phyloP scores from a whole-genome alignment of 2,888 invertebrate species.

The Eledona agricola region DNA sequence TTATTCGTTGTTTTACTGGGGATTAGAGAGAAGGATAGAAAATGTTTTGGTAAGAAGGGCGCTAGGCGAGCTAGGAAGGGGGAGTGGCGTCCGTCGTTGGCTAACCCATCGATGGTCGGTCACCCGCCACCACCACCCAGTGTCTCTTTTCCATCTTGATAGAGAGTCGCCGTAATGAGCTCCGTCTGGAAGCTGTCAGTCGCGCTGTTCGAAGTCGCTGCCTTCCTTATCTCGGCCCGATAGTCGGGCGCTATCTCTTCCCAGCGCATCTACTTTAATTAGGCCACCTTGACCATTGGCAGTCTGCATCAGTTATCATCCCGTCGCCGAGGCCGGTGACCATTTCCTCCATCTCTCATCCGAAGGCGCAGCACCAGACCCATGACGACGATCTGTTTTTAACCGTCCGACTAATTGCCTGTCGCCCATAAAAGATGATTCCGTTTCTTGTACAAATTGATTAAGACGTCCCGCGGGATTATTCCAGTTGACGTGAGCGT shows the following conservation, averaged over 20 bases:
- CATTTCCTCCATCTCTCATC: conserved; percentile 17
- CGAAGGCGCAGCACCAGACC: too few species aligned
- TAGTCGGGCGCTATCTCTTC: conserved; percentile 46
- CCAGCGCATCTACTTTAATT: conserved; percentile 47
- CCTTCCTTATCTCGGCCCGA: conserved; percentile 44
- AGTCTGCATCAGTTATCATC: conserved; percentile 33
- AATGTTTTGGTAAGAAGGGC: too few species aligned
- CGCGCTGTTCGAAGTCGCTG: conserved; percentile 37
- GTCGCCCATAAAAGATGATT: conserved; percentile 43
- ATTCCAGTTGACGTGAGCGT: conserved; percentile 34
- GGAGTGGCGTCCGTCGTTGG: conserved; percentile 34
- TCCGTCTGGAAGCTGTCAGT: conserved; percentile 55
- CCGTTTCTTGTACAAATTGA: conserved; percentile 42
- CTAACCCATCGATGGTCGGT: conserved; percentile 41
- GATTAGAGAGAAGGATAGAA: too few species aligned
- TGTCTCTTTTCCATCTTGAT: conserved; percentile 49
- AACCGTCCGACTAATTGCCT: conserved; percentile 41
- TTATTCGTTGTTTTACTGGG: too few species aligned
- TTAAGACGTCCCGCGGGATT: conserved; percentile 41
- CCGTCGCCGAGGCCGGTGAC: conserved; percentile 24
- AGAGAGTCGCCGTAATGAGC: conserved; percentile 53
- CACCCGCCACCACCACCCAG: conserved; percentile 41
- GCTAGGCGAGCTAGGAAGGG: too few species aligned
- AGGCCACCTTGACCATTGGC: conserved; percentile 43
- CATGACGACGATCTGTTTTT: conserved; percentile 30